These are phyloP conservation scores for Bovichtus variegatus DNA, from an alignment of 2,797 vertebrate species.

Conservation along the genomic window DNA sequence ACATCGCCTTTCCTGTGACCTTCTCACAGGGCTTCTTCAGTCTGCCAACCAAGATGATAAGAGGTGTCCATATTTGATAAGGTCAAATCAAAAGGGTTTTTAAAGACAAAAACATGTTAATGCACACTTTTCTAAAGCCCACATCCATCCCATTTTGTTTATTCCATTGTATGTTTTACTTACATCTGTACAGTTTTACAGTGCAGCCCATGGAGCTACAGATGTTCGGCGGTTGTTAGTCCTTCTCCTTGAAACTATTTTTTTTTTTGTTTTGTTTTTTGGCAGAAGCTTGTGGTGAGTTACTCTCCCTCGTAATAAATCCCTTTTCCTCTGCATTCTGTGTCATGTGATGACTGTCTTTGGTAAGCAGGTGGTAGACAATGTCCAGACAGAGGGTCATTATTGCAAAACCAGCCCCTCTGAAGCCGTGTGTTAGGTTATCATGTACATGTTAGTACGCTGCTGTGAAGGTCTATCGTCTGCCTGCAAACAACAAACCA, in stretches of 20 bases:
- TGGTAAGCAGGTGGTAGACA: constrained; percentile 63
- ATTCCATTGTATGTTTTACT: not conserved
- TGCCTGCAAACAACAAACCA: constrained; percentile 26
- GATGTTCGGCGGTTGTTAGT: not conserved
- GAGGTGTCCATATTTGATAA: constrained; percentile 20
- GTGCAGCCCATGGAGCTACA: constrained; percentile 9
- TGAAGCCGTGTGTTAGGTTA: constrained; percentile 11
- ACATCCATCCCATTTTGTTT: not conserved
- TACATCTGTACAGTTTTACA: constrained; percentile 6
- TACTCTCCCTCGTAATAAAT: constrained; percentile 29
- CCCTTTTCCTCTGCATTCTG: constrained; percentile 11
- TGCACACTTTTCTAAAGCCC: not conserved
- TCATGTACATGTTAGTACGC: constrained; percentile 5
- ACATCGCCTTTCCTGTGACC: constrained; percentile 23
- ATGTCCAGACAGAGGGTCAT: constrained; percentile 37
- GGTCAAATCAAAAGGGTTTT: constrained; percentile 7
- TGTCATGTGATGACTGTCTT: constrained; percentile 62
- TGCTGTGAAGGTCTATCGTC: constrained; percentile 14
- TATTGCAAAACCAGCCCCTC: constrained; percentile 31
- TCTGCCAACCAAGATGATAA: constrained; percentile 20
- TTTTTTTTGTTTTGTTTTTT: too few species aligned
- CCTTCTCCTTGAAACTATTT: constrained; percentile 2
- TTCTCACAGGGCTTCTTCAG: not conserved
- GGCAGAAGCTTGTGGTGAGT: constrained; percentile 31
- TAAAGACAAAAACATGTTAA: not conserved